A percentile compares a stretch with the other conserved stretches of the same genome.
phyloP scores from a whole-genome alignment of 1,140 invertebrate species.

The Triops longicaudatus region DNA sequence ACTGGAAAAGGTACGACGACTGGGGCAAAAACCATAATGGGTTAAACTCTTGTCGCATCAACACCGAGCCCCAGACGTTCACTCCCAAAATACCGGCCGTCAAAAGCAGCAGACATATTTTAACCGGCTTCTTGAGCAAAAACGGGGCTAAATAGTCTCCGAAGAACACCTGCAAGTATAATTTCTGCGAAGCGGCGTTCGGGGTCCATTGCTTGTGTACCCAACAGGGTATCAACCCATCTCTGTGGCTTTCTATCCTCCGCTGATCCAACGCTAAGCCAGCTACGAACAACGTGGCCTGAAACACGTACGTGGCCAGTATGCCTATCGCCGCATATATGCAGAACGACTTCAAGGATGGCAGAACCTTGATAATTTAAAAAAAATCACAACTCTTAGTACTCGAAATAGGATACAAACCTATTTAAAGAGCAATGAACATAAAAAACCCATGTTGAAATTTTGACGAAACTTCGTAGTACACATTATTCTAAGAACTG shows the following conservation, averaged over 20 bases:
- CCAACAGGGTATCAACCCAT: slow-evolving; percentile 32
- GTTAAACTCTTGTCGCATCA: slow-evolving; percentile 66
- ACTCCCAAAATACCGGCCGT: slow-evolving; percentile 49
- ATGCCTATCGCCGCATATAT: slow-evolving; percentile 46
- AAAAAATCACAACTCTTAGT: slow-evolving; percentile 16
- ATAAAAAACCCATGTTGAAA: too few species aligned
- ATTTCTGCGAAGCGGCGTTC: slow-evolving; percentile 15
- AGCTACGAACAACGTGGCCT: slow-evolving; percentile 49
- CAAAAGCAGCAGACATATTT: slow-evolving; percentile 42
- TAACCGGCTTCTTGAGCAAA: slow-evolving; percentile 20
- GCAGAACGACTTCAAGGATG: slow-evolving; percentile 46
- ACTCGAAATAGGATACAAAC: not conserved
- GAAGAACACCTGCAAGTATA: slow-evolving; percentile 20
- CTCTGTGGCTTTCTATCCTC: slow-evolving; percentile 40
- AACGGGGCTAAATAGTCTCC: not conserved
- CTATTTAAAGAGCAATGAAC: not conserved
- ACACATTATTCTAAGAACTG: too few species aligned
- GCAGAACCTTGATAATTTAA: slow-evolving; percentile 40
- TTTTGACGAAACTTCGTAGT: too few species aligned
- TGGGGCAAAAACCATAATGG: slow-evolving; percentile 65
- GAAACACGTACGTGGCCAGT: slow-evolving; percentile 45
- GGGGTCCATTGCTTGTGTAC: slow-evolving; percentile 22
- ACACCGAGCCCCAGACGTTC: slow-evolving; percentile 50
- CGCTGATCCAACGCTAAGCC: slow-evolving; percentile 47
- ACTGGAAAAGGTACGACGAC: slow-evolving; percentile 57